Evolutionary conservation across 2,113 vertebrate species (phyloP).

Genomic region (Platichthys flesus): DNA sequence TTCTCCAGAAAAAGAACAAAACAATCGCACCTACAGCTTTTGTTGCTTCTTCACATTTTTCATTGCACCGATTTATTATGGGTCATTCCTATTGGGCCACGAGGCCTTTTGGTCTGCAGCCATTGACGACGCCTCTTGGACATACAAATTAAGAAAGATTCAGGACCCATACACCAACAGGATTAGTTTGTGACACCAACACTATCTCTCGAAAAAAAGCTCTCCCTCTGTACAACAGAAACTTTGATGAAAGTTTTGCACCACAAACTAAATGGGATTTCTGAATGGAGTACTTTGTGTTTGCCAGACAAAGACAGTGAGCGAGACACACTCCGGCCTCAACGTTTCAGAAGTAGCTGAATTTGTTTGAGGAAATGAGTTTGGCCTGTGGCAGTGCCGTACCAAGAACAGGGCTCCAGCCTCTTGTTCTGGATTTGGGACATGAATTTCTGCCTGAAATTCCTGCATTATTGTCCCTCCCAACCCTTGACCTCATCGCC

Average conservation of each 20-base stretch:
- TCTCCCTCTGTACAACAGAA: no score
- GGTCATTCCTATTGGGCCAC: neutral
- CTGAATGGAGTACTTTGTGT: neutral
- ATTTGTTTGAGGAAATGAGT: conserved; percentile 21
- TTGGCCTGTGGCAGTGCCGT: neutral
- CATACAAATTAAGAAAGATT: no score
- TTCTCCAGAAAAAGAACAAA: no score
- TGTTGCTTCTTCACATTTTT: neutral
- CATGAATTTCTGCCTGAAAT: conserved; percentile 4
- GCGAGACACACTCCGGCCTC: neutral
- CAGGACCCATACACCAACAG: no score
- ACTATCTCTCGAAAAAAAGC: neutral
- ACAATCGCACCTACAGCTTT: neutral
- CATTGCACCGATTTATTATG: neutral
- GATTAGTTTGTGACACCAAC: neutral
- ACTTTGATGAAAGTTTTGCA: neutral
- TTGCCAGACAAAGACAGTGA: neutral
- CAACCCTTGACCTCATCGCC: conserved; percentile 7
- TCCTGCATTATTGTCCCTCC: conserved; percentile 36
- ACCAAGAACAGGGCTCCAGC: neutral
- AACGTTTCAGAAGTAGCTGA: neutral
- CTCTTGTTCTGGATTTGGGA: conserved; percentile 22
- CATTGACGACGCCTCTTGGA: neutral
- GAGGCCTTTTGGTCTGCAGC: neutral
- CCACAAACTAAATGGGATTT: neutral